phyloP scores from a whole-genome alignment of 2,113 vertebrate species.

The Murina feae region DNA sequence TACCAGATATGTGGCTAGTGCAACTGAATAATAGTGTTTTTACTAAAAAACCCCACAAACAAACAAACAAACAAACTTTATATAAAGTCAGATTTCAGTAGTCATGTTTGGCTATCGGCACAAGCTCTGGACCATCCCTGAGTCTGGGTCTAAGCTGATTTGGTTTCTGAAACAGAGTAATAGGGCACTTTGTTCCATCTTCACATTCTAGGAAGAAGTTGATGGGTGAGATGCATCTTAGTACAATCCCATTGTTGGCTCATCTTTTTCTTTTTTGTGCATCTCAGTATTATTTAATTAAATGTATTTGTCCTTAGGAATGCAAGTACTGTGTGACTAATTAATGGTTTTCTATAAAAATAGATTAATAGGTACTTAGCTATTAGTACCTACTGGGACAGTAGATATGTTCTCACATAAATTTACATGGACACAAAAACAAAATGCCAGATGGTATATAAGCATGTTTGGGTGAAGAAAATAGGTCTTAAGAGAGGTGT shows the following conservation, averaged over 20 bases:
- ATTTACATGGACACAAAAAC: not conserved
- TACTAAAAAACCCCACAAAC: no score
- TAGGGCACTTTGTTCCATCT: not conserved
- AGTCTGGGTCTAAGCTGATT: not conserved
- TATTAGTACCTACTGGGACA: not conserved
- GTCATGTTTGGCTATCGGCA: not conserved
- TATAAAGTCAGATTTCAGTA: not conserved
- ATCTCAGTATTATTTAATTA: not conserved
- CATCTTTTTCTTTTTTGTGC: not conserved
- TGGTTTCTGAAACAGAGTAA: not conserved
- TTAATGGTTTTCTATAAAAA: slow-evolving; percentile 9
- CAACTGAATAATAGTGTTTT: not conserved
- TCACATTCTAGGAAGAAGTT: not conserved
- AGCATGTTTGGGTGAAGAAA: slow-evolving; percentile 20
- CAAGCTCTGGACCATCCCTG: not conserved
- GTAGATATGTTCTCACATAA: not conserved
- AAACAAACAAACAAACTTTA: no score
- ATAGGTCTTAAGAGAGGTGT: slow-evolving; percentile 4
- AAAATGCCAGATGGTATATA: not conserved
- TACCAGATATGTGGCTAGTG: not conserved
- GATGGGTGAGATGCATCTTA: not conserved
- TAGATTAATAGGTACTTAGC: not conserved
- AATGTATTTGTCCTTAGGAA: not conserved
- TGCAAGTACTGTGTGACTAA: not conserved
- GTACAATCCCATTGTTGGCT: not conserved